phyloP scores from a whole-genome alignment of 2,888 invertebrate species.

The Tipula lateralis region DNA sequence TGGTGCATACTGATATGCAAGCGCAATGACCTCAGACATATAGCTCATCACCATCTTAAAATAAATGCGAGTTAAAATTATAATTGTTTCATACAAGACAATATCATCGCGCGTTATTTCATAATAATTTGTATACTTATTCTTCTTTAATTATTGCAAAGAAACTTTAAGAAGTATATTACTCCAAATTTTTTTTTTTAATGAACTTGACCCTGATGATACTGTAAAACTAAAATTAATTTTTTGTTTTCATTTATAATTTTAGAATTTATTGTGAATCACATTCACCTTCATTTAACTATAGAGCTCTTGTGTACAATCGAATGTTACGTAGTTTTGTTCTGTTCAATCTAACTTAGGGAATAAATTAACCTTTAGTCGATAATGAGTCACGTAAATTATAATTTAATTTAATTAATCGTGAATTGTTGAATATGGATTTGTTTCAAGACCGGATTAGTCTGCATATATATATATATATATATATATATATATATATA shows the following conservation, averaged over 20 bases:
- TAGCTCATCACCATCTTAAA: background rate
- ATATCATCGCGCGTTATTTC: background rate
- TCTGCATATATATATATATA: too few relatives aligned
- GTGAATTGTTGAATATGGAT: background rate
- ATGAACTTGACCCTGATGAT: conserved; percentile 6
- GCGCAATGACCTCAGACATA: background rate
- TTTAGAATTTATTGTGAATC: background rate
- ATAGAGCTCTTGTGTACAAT: background rate
- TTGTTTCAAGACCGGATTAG: too few relatives aligned
- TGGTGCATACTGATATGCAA: background rate
- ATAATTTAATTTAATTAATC: background rate
- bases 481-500: too few relatives aligned
- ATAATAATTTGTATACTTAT: background rate
- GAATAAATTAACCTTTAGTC: background rate
- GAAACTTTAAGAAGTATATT: background rate
- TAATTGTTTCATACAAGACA: background rate
- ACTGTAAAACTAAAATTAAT: background rate
- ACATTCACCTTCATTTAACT: background rate
- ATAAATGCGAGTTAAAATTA: background rate
- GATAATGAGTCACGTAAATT: background rate
- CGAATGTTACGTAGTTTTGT: background rate
- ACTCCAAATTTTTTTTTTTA: conserved; percentile 24
- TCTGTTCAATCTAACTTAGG: background rate
- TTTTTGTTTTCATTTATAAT: conserved; percentile 1
- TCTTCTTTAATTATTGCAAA: background rate